Base-by-base conservation (phyloP, 1,140 invertebrate species). In the Aphidius ervi region DNA sequence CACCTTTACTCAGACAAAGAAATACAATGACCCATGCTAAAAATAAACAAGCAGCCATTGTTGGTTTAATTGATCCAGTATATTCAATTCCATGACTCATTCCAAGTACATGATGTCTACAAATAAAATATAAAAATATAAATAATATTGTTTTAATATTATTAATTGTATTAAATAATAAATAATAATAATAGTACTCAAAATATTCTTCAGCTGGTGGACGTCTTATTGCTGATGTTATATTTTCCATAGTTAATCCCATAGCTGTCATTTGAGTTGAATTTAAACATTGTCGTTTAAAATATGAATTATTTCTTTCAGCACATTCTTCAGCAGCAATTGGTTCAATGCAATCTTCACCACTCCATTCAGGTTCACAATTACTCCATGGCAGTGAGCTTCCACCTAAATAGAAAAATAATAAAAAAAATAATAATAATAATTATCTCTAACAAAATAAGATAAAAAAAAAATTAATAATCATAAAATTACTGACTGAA, bases 141-240 rank as follows among this genome's bases (percentile, higher is more conserved):
- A 41, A 47, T 45, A 60, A 16, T 16, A 55, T 55, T 54, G 23
- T 43, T 53, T 52, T 59, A 47, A 59, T 37, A 52, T 57, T 10
- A 16, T 31, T 31, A 1, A 31, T 31, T 31, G 23, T 31, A 31
- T 3, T 31, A 31, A 31, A 31, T 31, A 3, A 31, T 31, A 3
- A 4, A 31, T 16, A 31, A 31, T 16, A 31, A 31, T 31, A 3
- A 31, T 3, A 31, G 23, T 79, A 93, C 90, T 86, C 88, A 75
- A 93, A 93, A 74, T 91, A 93, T 76, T 93, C 90, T 73, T 93
- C 89, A 52, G 91, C 90, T 1, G 91, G 90, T 48, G 89, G 87
- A 64, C 83, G 81, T 65, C 83, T 81, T 39, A 86, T 75, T 16
- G 84, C 84, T 58, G 81, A 80, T 9, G 76, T 74, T 31, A 76